Conservation (phyloP, 1,140 invertebrate species). For the Brachionus koreanus region DNA sequence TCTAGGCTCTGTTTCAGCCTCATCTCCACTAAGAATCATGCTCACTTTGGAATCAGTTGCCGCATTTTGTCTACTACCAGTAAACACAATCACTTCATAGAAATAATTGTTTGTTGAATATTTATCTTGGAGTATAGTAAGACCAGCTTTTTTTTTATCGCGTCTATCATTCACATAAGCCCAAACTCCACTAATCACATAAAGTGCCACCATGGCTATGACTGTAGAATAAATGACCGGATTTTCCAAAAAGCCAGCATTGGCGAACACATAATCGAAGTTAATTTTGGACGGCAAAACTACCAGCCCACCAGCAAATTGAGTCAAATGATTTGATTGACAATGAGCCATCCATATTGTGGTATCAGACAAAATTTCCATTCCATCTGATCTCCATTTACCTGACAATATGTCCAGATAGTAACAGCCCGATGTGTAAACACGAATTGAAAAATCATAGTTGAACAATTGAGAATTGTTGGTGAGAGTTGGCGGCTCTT, state of each 20-base stretch:
- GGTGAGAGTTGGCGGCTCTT: background rate
- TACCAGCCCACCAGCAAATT: slow-evolving; percentile 56
- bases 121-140: slow-evolving; percentile 51
- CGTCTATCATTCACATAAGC: slow-evolving; percentile 60
- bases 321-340: slow-evolving; percentile 55
- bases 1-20: slow-evolving; percentile 16
- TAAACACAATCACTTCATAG: slow-evolving; percentile 51
- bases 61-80: slow-evolving; percentile 49
- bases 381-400: background rate
- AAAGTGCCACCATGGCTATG: slow-evolving; percentile 59
- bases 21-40: slow-evolving; percentile 45
- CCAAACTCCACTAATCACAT: slow-evolving; percentile 59
- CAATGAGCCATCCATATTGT: slow-evolving; percentile 48
- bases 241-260: slow-evolving; percentile 62
- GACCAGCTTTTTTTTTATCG: slow-evolving; percentile 56
- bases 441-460: background rate
- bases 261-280: slow-evolving; percentile 56
- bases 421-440: background rate
- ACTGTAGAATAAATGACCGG: slow-evolving; percentile 62
- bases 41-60: slow-evolving; percentile 46
- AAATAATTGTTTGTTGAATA: slow-evolving; percentile 48
- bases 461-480: background rate
- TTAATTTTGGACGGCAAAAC: slow-evolving; percentile 58
- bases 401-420: background rate
- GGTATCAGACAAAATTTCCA: background rate